These are phyloP conservation scores for Gobionotothen gibberifrons DNA, from an alignment of 2,797 vertebrate genomes.

Conservation along the genomic window DNA sequence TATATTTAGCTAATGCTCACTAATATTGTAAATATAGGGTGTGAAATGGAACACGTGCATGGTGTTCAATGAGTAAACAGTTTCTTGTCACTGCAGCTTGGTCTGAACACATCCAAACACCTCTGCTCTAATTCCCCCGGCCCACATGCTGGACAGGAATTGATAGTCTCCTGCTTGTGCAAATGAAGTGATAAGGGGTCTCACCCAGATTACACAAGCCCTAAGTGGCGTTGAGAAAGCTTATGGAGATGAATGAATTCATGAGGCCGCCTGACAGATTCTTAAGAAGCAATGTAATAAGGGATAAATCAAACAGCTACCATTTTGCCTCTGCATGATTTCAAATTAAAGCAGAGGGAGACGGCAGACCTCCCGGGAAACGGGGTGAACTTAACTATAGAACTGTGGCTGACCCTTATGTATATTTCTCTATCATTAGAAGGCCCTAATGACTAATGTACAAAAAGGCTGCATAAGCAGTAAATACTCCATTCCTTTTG, in stretches of 20 bases:
- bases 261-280: slow-evolving; percentile 77
- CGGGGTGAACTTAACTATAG: slow-evolving; percentile 45
- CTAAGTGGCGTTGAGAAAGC: slow-evolving; percentile 81
- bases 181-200: slow-evolving; percentile 84
- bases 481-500: slow-evolving; percentile 73
- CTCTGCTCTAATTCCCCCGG: slow-evolving; percentile 71
- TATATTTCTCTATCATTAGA: slow-evolving; percentile 75
- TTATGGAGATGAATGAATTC: slow-evolving; percentile 86
- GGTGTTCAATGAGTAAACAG: slow-evolving; percentile 48
- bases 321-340: slow-evolving; percentile 79
- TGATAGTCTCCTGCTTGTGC: slow-evolving; percentile 78
- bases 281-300: slow-evolving; percentile 81
- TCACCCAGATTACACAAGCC: slow-evolving; percentile 82
- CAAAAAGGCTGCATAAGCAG: slow-evolving; percentile 59
- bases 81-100: slow-evolving; percentile 41
- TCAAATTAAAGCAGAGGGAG: slow-evolving; percentile 75
- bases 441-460: slow-evolving; percentile 59
- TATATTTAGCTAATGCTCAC: slow-evolving; percentile 60
- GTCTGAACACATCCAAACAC: slow-evolving; percentile 71
- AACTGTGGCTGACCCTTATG: slow-evolving; percentile 65
- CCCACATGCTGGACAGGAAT: slow-evolving; percentile 76
- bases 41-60: slow-evolving; percentile 66
- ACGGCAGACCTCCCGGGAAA: slow-evolving; percentile 67
- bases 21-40: slow-evolving; percentile 63
- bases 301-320: slow-evolving; percentile 80